Evolutionary conservation across 2,797 vertebrate genomes (phyloP), one percentile per base, ranked within the genome.

Genomic region (Hephaestus fuliginosus): DNA sequence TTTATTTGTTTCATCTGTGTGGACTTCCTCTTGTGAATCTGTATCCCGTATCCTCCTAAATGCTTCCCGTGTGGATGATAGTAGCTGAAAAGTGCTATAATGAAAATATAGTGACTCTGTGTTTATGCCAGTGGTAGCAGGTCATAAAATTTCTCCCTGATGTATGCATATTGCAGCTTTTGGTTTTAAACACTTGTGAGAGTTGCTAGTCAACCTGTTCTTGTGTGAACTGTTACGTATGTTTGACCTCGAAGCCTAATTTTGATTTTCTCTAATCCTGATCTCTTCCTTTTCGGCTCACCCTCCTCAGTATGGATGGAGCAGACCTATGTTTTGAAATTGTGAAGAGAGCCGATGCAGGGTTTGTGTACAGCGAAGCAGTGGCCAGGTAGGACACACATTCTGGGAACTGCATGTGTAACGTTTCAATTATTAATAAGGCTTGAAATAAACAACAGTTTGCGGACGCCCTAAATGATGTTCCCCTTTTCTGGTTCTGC

Each of bases 301-400:
- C 53, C 36, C 20, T 7, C 74, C 88, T 57, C 93, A 99, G 98
- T 86, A 99, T 99, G 98, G 98, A 99, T 86, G 98, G 98, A 90
- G 98, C 98, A 15, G 98, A 99, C 91, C 95, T 99, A 86, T 99
- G 98, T 93, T 99, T 99, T 91, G 98, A 99, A 95, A 99, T 99
- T 7, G 98, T 99, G 67, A 99, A 99, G 94, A 92, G 98, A 90
- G 98, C 98, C 2, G 98, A 99, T 48, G 98, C 98, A 80, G 98
- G 98, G 49, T 99, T 99, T 88, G 98, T 99, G 79, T 99, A 99
- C 97, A 99, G 98, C 3, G 98, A 99, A 94, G 98, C 98, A 15
- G 98, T 99, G 86, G 98, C 98, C 94, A 99, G 97, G 98, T 99
- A 95, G 82, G 88, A 70, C 8, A 2, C 65, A 4, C 56, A 33